phyloP scores from a whole-genome alignment of 2,113 vertebrate genomes.

The Bambusicola thoracicus region DNA sequence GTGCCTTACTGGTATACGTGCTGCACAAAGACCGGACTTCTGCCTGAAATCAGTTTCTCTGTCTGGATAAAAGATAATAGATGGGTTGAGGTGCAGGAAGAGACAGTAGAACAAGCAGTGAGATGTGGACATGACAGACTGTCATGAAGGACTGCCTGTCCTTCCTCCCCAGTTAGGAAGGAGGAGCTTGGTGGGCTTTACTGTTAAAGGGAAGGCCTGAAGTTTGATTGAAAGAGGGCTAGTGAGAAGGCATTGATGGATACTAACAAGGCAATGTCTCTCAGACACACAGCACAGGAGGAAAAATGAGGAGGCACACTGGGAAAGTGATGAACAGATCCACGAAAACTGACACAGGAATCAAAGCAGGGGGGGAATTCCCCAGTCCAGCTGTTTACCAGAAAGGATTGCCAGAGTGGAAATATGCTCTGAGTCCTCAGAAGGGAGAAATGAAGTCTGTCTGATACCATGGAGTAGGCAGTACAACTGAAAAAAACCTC shows the following conservation, averaged over 20 bases:
- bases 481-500: background rate
- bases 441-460: background rate
- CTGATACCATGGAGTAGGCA: background rate
- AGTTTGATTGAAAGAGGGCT: background rate
- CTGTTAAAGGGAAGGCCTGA: background rate
- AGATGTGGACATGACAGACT: constrained; percentile 39
- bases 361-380: background rate
- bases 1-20: background rate
- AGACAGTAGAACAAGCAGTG: background rate
- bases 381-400: background rate
- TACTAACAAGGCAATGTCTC: background rate
- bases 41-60: constrained; percentile 7
- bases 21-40: background rate
- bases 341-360: background rate
- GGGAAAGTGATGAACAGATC: background rate
- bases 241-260: background rate
- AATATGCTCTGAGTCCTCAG: background rate
- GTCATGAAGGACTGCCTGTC: background rate
- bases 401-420: background rate
- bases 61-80: background rate
- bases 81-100: background rate
- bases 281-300: background rate
- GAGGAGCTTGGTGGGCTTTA: background rate
- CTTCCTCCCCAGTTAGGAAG: background rate
- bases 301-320: background rate